Conservation (phyloP, 2,888 invertebrate genomes). For the Harmothoe impar region DNA sequence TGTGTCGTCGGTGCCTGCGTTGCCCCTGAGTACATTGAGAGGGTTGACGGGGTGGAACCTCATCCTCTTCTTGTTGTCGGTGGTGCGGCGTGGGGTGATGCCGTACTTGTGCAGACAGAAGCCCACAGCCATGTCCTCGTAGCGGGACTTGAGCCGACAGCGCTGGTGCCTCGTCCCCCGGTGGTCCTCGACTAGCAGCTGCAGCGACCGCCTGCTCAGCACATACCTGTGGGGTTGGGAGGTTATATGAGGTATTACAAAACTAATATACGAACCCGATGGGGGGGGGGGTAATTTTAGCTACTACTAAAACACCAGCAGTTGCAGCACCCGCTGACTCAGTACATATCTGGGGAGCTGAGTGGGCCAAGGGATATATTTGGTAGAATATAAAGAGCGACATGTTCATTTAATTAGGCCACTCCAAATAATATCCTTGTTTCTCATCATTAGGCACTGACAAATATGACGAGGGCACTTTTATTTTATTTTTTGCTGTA, state of each 20-base stretch:
- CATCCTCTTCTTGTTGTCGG: not conserved
- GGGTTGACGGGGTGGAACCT: not conserved
- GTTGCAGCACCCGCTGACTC: not conserved
- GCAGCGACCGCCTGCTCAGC: not conserved
- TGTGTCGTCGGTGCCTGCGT: not conserved
- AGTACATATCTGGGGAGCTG: conserved; percentile 11
- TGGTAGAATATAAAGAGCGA: too few species aligned
- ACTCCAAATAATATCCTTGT: too few species aligned
- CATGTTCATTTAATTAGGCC: too few species aligned
- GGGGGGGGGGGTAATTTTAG: too few species aligned
- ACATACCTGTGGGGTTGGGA: not conserved
- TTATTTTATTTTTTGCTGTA: too few species aligned
- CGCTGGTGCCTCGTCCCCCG: not conserved
- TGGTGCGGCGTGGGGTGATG: not conserved
- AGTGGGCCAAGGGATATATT: too few species aligned
- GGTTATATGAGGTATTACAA: too few species aligned
- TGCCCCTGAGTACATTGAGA: not conserved
- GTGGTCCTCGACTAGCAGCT: not conserved
- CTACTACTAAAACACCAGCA: too few species aligned
- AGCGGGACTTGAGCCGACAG: not conserved
- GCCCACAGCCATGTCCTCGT: conserved; percentile 1
- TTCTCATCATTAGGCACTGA: too few species aligned
- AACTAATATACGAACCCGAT: too few species aligned
- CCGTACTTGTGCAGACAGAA: not conserved
- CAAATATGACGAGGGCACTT: too few species aligned